phyloP scores from a whole-genome alignment of 2,113 vertebrate genomes.

The human region DNA sequence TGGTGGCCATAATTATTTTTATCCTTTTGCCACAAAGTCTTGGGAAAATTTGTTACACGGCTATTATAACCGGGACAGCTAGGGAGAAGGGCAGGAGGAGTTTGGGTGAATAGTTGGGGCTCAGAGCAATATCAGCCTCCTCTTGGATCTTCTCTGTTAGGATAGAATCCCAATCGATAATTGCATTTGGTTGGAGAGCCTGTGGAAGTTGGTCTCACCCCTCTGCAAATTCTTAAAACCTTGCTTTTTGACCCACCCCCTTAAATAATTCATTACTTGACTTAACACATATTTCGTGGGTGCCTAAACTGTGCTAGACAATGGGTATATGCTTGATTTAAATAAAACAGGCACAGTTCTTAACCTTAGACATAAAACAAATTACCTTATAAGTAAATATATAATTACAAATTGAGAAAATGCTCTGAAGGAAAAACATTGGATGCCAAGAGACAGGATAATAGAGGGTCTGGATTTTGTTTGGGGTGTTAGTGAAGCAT shows the following conservation, averaged over 20 bases:
- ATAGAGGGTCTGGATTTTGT: conserved; percentile 2
- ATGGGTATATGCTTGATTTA: background rate
- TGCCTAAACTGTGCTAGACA: background rate
- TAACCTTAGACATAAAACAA: conserved; percentile 40
- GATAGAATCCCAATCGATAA: background rate
- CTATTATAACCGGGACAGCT: background rate
- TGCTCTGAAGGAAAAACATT: background rate
- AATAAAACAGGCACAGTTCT: background rate
- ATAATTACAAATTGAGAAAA: conserved; percentile 37
- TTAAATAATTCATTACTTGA: background rate
- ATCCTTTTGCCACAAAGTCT: background rate
- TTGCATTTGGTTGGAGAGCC: background rate
- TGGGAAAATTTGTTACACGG: background rate
- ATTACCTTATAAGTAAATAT: conserved; percentile 39
- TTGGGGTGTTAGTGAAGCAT: background rate
- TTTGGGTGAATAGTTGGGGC: background rate
- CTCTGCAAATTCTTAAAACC: background rate
- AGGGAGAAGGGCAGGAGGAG: background rate
- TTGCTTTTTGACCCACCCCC: background rate
- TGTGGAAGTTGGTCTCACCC: background rate
- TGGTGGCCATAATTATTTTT: background rate
- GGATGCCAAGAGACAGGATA: background rate
- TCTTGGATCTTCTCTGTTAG: background rate
- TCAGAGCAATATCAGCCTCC: background rate
- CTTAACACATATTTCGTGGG: background rate